A percentile compares a stretch with the other conserved stretches of the same genome.
These are phyloP conservation scores for Calameuta pallipes DNA, from an alignment of 2,888 invertebrate species.

Conservation along the genomic window DNA sequence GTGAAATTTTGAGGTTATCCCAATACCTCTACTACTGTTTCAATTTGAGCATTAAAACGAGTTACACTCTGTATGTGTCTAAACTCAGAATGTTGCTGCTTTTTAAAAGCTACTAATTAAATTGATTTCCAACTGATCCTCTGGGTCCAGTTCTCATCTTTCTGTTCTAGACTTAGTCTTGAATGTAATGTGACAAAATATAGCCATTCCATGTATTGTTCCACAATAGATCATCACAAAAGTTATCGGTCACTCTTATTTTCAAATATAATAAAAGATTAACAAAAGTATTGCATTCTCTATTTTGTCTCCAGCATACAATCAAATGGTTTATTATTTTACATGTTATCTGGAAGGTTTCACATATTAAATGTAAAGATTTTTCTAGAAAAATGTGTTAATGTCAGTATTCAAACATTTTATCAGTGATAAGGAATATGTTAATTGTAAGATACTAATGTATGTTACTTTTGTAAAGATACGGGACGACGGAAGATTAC, in stretches of 20 bases:
- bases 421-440: neutral
- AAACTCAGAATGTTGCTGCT: slow-evolving; percentile 31
- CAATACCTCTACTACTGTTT: neutral
- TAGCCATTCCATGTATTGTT: neutral
- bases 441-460: neutral
- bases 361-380: neutral
- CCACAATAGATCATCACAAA: neutral
- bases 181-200: neutral
- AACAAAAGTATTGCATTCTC: neutral
- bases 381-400: neutral
- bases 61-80: slow-evolving; percentile 19
- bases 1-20: neutral
- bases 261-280: neutral
- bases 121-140: neutral
- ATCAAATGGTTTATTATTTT: neutral
- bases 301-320: neutral
- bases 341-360: neutral
- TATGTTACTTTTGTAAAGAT: slow-evolving; percentile 67
- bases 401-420: neutral
- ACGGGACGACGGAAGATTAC: slow-evolving; percentile 76
- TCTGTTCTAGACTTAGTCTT: neutral
- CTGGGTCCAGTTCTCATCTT: neutral
- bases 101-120: neutral
- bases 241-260: neutral
- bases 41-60: neutral